Base-by-base conservation (phyloP, 1,140 invertebrate species). In the Pseudachorutes palmiensis region DNA sequence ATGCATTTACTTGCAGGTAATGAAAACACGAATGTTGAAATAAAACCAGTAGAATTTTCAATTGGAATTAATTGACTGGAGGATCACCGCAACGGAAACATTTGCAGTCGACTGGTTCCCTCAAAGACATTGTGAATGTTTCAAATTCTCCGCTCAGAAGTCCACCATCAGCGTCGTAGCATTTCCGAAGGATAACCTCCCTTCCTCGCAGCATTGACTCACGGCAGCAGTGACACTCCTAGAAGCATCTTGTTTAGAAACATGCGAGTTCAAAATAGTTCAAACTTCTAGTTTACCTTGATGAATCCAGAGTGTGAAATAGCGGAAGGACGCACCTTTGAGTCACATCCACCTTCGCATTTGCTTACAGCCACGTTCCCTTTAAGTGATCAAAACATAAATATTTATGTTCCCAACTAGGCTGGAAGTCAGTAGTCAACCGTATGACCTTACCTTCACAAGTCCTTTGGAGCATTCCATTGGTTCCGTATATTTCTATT, bases 201-300 rank as follows among this genome's bases (percentile, higher is more conserved):
- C 90, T 82, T 74, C 90, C 88, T 62, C 88, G 84, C 19, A 94
- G 80, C 72, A 86, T 89, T 70, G 88, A 89, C 77, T 95, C 92
- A 62, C 91, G 83, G 74, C 92, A 95, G 76, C 92, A 95, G 74
- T 88, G 90, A 75, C 92, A 94, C 80, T 94, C 90, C 91, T 94
- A 75, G 12, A 80, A 76, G 71, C 51, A 30, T 32, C n/a, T 3
- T 32, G 45, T 29, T 51, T 26, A 64, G 12, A 64, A 51, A 26
- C 12, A 48, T 51, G 2, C 22, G n/a, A n/a, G n/a, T n/a, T n/a
- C n/a, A n/a, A n/a, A n/a, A n/a, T n/a, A n/a, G n/a, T n/a, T 22
- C 16, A 33, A 32, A 65, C 31, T 57, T 32, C 55, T 66, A 22
- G 51, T 65, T 28, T 80, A 92, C 91, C 84, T 94, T 95, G 57